Base-by-base conservation (phyloP, 2,888 invertebrate species). In the Cancer borealis region DNA sequence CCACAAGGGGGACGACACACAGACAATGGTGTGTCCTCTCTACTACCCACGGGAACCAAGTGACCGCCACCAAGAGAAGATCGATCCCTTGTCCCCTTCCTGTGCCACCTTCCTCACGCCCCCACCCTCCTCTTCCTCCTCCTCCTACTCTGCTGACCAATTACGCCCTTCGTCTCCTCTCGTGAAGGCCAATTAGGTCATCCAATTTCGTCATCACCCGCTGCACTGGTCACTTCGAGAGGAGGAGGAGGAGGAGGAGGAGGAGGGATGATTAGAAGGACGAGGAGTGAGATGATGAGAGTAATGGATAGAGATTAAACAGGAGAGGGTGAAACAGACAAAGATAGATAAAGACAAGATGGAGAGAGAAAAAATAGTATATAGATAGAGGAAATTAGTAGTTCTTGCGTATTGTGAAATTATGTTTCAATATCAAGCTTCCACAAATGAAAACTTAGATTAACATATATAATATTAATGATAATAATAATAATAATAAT, bases 151-250 rank as follows among this genome's bases (percentile, higher is more conserved):
- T 39, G 39, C 84, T 84, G 84, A 84, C 84, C 84, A 84, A 84
- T 84, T 84, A 84, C 84, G 84, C 84, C 84, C 84, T 84, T 84
- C 84, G 84, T 39, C 84, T 84, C 84, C 84, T 84, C 84, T 84
- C 84, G n/a, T 84, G 84, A 84, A 84, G 84, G 84, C 84, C 84
- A 84, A 84, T 84, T 84, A 84, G 84, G 84, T 84, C 84, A 84
- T 84, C 84, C 84, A 84, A 84, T 84, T 84, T 84, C 84, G 84
- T 84, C 84, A 84, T 84, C 84, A 84, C 84, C 84, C 84, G 84
- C 84, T 84, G 84, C 84, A 84, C 84, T 84, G 84, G 89, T 49
- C 47, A 54, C 47, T 54, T 47, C 47, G 89, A 47, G 88, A 47
- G 45, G 45, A 88, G 89, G 89, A 54, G 46, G 89, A 54, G 89